These are phyloP conservation scores for Erpornis zantholeuca DNA, from an alignment of 2,113 vertebrate species.

Conservation along the genomic window DNA sequence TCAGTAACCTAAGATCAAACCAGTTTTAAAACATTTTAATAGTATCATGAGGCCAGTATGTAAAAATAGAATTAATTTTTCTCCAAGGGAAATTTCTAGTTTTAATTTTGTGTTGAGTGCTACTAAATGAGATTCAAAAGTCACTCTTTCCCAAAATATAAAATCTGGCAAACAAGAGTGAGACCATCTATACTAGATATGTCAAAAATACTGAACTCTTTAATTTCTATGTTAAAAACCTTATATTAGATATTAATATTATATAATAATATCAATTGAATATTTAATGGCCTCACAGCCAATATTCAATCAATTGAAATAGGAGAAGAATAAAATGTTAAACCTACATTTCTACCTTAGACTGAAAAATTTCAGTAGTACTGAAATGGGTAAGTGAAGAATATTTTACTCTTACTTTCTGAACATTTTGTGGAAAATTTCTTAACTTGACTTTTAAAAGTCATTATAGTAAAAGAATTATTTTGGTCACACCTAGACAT, in stretches of 20 bases:
- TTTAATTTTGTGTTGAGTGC: neutral
- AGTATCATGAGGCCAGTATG: fast-evolving
- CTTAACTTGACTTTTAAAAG: neutral
- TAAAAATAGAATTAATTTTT: neutral
- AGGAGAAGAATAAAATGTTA: neutral
- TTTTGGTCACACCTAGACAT: neutral
- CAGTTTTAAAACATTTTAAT: neutral
- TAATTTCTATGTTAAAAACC: neutral
- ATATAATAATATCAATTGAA: neutral
- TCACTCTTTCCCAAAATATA: neutral
- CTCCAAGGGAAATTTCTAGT: neutral
- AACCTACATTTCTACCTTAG: neutral
- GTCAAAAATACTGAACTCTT: neutral
- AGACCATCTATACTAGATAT: neutral
- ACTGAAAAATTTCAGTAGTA: neutral
- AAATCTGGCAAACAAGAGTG: neutral
- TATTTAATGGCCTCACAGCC: neutral
- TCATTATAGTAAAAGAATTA: neutral
- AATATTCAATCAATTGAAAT: neutral
- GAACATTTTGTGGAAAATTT: neutral
- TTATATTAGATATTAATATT: neutral
- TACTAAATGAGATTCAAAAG: neutral
- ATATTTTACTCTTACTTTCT: neutral
- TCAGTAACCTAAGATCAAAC: neutral
- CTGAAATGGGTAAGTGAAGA: neutral